Conservation (phyloP, 1,140 invertebrate species). For the Heliconius melpomene region DNA sequence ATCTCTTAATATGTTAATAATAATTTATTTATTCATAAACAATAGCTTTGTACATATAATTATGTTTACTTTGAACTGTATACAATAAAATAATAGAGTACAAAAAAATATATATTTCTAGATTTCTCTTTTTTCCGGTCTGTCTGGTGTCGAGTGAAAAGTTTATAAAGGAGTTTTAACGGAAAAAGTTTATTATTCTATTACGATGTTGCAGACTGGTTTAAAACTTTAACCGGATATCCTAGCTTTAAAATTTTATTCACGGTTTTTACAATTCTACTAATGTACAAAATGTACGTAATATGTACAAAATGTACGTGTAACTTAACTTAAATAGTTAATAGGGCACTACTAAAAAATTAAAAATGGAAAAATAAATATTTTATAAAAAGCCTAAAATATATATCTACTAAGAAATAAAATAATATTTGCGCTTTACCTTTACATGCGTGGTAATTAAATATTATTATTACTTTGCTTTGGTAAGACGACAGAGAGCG, state of each 20-base stretch:
- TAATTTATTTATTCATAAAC: no score
- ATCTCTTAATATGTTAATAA: no score
- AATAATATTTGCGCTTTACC: no score
- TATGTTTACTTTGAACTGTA: neutral
- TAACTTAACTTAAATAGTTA: no score
- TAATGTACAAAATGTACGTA: neutral
- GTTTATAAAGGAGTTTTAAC: slow-evolving; percentile 37
- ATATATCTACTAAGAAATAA: no score
- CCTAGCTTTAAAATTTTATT: slow-evolving; percentile 31
- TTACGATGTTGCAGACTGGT: slow-evolving; percentile 39
- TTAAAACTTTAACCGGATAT: slow-evolving; percentile 40
- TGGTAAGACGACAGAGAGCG: no score
- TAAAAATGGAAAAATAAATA: no score
- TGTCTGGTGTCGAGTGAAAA: slow-evolving; percentile 35
- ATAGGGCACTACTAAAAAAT: no score
- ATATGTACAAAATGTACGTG: neutral
- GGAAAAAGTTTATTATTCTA: slow-evolving; percentile 43
- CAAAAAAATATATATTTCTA: slow-evolving; percentile 14
- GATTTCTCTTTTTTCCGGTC: slow-evolving; percentile 20
- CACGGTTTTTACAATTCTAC: slow-evolving; percentile 6
- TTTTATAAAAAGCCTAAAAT: no score
- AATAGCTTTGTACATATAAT: neutral
- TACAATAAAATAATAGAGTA: neutral
- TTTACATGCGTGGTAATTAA: no score
- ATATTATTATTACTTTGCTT: no score